phyloP scores from a whole-genome alignment of 2,113 vertebrate species.

The Plestiodon gilberti region DNA sequence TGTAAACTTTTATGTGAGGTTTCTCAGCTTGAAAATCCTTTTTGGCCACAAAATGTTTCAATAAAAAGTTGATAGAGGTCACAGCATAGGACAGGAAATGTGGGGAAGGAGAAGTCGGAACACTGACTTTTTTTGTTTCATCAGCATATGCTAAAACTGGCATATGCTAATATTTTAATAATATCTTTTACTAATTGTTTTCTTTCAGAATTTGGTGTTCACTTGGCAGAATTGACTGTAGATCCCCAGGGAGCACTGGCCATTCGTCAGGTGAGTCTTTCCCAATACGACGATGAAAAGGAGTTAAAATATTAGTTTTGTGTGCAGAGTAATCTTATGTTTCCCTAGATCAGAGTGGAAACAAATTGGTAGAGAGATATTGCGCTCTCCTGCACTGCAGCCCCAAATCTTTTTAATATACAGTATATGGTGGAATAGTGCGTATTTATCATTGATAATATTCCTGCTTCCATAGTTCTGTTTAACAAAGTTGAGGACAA shows the following conservation, averaged over 20 bases:
- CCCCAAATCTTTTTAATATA: not conserved
- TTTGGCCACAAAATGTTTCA: not conserved
- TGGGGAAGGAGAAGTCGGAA: no score
- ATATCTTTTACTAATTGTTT: not conserved
- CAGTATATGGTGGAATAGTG: no score
- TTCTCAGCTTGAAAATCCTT: not conserved
- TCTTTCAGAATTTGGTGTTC: slow-evolving; percentile 94
- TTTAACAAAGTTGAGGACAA: no score
- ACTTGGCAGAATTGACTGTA: slow-evolving; percentile 95
- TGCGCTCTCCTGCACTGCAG: not conserved
- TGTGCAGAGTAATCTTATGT: not conserved
- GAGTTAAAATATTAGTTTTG: not conserved
- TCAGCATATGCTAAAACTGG: no score
- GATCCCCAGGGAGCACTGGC: slow-evolving; percentile 94
- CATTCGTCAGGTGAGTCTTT: slow-evolving; percentile 90
- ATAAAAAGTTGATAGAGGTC: not conserved
- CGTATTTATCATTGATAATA: no score
- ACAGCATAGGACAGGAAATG: no score
- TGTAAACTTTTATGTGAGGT: not conserved
- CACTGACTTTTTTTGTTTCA: no score
- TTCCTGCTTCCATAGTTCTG: no score
- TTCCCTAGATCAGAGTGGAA: not conserved
- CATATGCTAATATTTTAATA: not conserved
- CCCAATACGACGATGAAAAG: not conserved
- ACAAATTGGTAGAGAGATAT: not conserved